Percentiles rank a stretch among this genome's conserved stretches.
phyloP scores from a whole-genome alignment of 2,888 invertebrate genomes.

The Iselma pallidipennis region DNA sequence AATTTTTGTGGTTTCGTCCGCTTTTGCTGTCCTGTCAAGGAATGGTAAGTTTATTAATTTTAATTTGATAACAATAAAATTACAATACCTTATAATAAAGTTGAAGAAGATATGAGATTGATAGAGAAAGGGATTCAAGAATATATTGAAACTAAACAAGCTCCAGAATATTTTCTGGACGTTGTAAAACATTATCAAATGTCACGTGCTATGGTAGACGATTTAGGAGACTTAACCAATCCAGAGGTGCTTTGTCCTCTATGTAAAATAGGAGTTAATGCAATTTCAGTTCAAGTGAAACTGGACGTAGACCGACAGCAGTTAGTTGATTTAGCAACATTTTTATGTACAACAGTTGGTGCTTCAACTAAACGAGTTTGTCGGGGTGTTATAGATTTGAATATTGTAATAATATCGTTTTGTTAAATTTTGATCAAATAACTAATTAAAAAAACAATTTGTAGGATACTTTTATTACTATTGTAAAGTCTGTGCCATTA shows the following conservation, averaged over 20 bases:
- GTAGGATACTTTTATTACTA: slow-evolving; percentile 65
- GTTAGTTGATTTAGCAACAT: slow-evolving; percentile 18
- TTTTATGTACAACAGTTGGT: slow-evolving; percentile 22
- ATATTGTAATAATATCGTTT: slow-evolving; percentile 21
- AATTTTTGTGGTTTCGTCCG: not conserved
- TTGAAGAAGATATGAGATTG: slow-evolving; percentile 4
- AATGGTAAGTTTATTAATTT: not conserved
- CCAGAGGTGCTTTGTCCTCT: slow-evolving; percentile 14
- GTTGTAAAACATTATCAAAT: slow-evolving; percentile 27
- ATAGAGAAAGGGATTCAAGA: slow-evolving; percentile 20
- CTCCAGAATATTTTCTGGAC: slow-evolving; percentile 28
- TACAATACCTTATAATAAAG: not conserved
- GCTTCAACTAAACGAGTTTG: slow-evolving; percentile 33
- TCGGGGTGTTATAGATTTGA: slow-evolving; percentile 23
- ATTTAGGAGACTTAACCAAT: slow-evolving; percentile 5
- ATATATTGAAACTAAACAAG: slow-evolving; percentile 29
- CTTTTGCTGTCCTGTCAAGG: not conserved
- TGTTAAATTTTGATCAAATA: not conserved
- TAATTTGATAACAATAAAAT: not conserved
- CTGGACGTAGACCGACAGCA: slow-evolving; percentile 13
- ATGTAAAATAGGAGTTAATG: slow-evolving; percentile 6
- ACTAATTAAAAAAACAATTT: slow-evolving; percentile 34
- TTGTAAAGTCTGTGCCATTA: slow-evolving; percentile 59
- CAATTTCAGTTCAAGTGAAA: slow-evolving; percentile 22
- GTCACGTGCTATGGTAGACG: slow-evolving; percentile 31